These are phyloP conservation scores for Sapajus apella DNA, from an alignment of 2,113 vertebrate genomes.

Conservation along the genomic window DNA sequence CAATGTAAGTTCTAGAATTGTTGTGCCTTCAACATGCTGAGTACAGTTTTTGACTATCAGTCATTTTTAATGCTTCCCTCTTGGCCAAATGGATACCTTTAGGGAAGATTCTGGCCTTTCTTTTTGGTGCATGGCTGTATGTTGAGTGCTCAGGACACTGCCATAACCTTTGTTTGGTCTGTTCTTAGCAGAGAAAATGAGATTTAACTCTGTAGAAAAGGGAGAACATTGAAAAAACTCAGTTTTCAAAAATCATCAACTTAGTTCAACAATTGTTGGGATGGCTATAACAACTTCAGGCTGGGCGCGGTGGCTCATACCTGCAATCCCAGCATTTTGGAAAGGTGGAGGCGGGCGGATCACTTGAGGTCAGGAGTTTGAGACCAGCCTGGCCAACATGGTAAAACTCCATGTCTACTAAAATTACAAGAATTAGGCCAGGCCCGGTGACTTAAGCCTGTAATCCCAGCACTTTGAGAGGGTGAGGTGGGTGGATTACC, in stretches of 20 bases:
- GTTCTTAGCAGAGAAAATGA: conserved; percentile 27
- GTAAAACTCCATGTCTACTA: too few species aligned
- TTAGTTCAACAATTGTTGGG: background rate
- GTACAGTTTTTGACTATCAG: background rate
- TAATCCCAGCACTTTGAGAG: too few species aligned
- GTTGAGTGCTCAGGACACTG: background rate
- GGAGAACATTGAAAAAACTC: background rate
- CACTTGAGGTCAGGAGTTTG: too few species aligned
- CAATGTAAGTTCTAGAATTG: background rate
- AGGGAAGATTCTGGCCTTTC: background rate
- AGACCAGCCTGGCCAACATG: too few species aligned
- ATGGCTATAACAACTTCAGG: background rate
- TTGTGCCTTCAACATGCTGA: background rate
- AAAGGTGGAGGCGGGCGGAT: too few species aligned
- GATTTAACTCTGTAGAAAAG: background rate
- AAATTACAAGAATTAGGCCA: too few species aligned
- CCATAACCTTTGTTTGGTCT: background rate
- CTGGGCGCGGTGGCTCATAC: too few species aligned
- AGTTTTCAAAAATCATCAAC: conserved; percentile 38
- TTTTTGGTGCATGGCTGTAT: background rate
- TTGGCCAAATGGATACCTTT: background rate
- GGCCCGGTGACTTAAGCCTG: too few species aligned
- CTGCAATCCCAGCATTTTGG: too few species aligned
- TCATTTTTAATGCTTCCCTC: background rate
- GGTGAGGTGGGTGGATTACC: too few species aligned